Conservation (phyloP, 2,888 invertebrate species). For the Exocentrus adspersus region DNA sequence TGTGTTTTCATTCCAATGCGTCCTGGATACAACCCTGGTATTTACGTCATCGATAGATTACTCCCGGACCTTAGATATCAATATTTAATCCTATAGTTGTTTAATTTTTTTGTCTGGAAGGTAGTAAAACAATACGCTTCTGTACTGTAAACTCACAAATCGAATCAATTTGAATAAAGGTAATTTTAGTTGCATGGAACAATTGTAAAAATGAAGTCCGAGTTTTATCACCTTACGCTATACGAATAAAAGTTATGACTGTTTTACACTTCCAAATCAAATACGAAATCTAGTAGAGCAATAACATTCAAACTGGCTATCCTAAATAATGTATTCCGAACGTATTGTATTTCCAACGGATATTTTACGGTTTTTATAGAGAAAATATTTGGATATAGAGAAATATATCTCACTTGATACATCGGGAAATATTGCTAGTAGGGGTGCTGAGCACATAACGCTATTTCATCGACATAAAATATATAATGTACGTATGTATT, state of each 20-base stretch:
- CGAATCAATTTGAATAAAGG: no score
- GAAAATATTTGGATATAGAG: conserved; percentile 28
- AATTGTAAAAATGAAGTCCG: no score
- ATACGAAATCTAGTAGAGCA: background rate
- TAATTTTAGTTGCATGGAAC: no score
- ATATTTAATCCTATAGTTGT: no score
- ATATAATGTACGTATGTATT: conserved; percentile 9
- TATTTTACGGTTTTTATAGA: conserved; percentile 28
- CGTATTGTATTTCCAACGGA: conserved; percentile 23
- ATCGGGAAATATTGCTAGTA: conserved; percentile 11
- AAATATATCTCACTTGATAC: conserved; percentile 20
- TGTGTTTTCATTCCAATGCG: no score
- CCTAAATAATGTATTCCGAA: conserved; percentile 16
- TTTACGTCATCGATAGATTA: no score
- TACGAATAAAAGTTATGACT: background rate
- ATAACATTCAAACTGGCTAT: background rate
- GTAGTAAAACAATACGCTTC: no score
- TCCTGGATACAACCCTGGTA: no score
- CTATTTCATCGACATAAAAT: conserved; percentile 11
- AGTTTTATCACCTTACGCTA: background rate
- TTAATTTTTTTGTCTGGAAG: no score
- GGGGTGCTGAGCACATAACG: conserved; percentile 7
- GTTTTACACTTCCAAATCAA: background rate
- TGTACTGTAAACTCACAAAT: no score
- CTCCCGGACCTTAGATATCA: no score